Base-by-base conservation (phyloP, 2,888 invertebrate genomes). In the Hemistola chrysoprasaria region DNA sequence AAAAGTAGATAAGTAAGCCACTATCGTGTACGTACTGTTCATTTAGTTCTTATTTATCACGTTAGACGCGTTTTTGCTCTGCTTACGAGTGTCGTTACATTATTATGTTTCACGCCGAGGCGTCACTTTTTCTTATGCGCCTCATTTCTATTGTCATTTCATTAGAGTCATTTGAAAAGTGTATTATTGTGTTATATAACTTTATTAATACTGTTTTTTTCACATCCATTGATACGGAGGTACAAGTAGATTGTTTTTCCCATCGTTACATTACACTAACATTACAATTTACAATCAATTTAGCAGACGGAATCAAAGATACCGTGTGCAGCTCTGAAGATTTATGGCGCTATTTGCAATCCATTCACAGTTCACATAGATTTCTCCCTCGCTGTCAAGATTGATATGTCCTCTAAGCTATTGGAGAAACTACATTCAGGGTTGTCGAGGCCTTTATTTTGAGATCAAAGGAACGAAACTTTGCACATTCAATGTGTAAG, bases 1-100 rank as follows among this genome's bases (percentile, higher is more conserved):
- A 16, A 2, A 3, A 16, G 16, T 16, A 51, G 33, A 40, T 36
- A 44, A 43, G 45, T 40, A 71, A 71, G 68, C 56, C 69, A 64
- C 69, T 69, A 59, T 56, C 62, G 53, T 62, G 51, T 65, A 67
- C 62, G 51, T 65, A 67, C 70, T 71, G 68, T 55, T 56, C 63
- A 37, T 64, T 63, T 70, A 58, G 65, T 65, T 62, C 59, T 57
- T 50, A 58, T 58, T 60, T 57, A 65, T 57, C 70, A 65, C 51
- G 65, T 59, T 48, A 60, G 39, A 32, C 36, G 34, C 38, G 59
- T 66, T 65, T 63, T 53, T 51, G 50, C 41, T 37, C 38, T 35
- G 39, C 35, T 42, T 38, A 47, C 47, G 47, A 20, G 25, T 32
- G 39, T 22, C 32, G 23, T 45, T 33, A 40, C 40, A 37, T 41